These are phyloP conservation scores for Mamestra configurata DNA, from an alignment of 1,140 invertebrate genomes.

Conservation along the genomic window DNA sequence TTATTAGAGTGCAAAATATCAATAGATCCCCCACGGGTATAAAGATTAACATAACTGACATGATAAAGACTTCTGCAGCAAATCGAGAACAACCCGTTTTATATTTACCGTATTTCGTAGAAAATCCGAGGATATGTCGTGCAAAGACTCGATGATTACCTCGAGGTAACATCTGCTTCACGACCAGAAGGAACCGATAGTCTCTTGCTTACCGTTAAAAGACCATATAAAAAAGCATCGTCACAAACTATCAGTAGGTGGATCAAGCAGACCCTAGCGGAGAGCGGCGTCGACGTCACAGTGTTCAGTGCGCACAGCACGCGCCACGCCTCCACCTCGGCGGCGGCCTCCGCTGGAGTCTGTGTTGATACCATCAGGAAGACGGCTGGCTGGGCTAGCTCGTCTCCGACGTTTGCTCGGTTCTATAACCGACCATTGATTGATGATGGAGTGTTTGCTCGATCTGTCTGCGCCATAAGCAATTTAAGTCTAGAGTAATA, in stretches of 20 bases:
- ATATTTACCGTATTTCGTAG: neutral
- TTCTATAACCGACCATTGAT: too few relatives aligned
- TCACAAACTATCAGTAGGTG: constrained; percentile 28
- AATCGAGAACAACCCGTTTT: constrained; percentile 14
- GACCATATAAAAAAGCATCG: neutral
- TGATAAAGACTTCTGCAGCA: neutral
- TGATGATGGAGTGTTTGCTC: too few relatives aligned
- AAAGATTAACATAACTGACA: constrained; percentile 42
- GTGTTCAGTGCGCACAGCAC: too few relatives aligned
- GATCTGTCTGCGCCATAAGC: too few relatives aligned
- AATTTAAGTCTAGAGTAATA: too few relatives aligned
- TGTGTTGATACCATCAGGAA: too few relatives aligned
- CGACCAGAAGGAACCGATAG: neutral
- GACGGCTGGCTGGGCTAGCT: too few relatives aligned
- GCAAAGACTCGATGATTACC: constrained; percentile 9
- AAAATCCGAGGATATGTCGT: constrained; percentile 1
- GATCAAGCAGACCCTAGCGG: constrained; percentile 8
- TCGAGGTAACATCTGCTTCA: neutral
- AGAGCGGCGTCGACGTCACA: constrained; percentile 69
- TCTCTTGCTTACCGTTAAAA: neutral
- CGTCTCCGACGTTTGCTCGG: too few relatives aligned
- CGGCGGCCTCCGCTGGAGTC: constrained; percentile 61
- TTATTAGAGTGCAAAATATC: constrained; percentile 54
- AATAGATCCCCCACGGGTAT: neutral
- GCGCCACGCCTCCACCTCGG: constrained; percentile 71